These are phyloP conservation scores for Drosophila lowei DNA, from an alignment of 1,140 invertebrate species.

Conservation along the genomic window DNA sequence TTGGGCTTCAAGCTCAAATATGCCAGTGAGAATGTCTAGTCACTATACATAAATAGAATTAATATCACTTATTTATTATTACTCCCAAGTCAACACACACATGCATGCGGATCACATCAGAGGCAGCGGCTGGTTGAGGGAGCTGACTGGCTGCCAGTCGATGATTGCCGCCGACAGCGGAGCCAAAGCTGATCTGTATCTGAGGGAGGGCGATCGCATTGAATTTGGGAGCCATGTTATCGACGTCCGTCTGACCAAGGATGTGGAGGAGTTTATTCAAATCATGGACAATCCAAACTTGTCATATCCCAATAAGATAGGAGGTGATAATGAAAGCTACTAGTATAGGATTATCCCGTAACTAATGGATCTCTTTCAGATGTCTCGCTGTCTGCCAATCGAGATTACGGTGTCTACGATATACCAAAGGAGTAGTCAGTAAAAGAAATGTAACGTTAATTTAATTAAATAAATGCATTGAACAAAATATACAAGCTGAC, in stretches of 20 bases:
- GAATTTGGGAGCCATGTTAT: constrained; percentile 89
- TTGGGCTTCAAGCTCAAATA: constrained; percentile 93
- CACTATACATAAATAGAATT: background rate
- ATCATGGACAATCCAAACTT: constrained; percentile 98
- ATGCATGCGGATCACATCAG: constrained; percentile 99
- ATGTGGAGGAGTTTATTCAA: constrained; percentile 92
- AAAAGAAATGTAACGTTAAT: no score
- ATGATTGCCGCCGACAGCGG: constrained; percentile 93
- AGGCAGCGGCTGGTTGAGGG: constrained; percentile 94
- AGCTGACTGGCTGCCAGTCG: constrained; percentile 90
- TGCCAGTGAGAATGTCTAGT: constrained; percentile 87
- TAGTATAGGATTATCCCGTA: no score
- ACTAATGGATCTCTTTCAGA: constrained; percentile 83
- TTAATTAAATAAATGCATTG: no score
- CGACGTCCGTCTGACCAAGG: constrained; percentile 92
- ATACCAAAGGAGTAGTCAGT: constrained; percentile 81
- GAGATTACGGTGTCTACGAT: constrained; percentile 93
- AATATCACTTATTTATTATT: constrained; percentile 23
- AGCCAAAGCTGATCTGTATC: constrained; percentile 92
- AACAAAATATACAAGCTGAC: background rate
- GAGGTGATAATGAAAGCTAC: no score
- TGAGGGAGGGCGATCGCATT: constrained; percentile 89
- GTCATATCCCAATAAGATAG: constrained; percentile 96
- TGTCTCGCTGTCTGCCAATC: constrained; percentile 93
- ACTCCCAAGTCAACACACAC: constrained; percentile 94